Percentiles rank a stretch among this genome's conserved stretches.
Conservation (phyloP, 2,797 vertebrate species). For the Falco novaeseelandiae region DNA sequence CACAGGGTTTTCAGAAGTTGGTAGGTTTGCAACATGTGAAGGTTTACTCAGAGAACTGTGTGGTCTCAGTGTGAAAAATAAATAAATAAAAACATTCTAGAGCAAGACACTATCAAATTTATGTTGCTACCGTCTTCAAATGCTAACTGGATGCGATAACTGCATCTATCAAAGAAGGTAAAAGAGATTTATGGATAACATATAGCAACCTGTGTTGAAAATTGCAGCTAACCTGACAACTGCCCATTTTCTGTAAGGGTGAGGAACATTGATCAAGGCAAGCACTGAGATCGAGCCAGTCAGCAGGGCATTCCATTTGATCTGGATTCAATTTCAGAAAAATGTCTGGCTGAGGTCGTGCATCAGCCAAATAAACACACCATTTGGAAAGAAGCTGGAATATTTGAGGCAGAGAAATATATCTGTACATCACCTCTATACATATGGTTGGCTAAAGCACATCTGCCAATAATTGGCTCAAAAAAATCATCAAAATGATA, state of each 20-base stretch:
- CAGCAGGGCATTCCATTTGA: conserved; percentile 4
- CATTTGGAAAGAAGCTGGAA: conserved; percentile 54
- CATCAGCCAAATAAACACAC: conserved; percentile 60
- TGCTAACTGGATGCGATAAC: not conserved
- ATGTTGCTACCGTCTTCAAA: not conserved
- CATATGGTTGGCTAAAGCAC: conserved; percentile 54
- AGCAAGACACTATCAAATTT: not conserved
- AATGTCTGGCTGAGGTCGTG: not conserved
- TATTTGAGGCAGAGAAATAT: conserved; percentile 16
- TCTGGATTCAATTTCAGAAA: conserved; percentile 58
- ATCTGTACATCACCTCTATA: conserved; percentile 17
- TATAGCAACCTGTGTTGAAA: not conserved
- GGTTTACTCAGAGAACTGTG: not conserved
- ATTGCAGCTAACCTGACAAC: not conserved
- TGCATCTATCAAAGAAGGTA: not conserved
- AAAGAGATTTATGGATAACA: not conserved
- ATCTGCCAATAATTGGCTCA: conserved; percentile 35
- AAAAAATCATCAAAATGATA: conserved; percentile 28
- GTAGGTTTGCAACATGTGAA: not conserved
- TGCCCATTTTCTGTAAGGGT: not conserved
- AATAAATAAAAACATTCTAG: not conserved
- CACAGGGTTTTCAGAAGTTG: not conserved
- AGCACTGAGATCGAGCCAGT: not conserved
- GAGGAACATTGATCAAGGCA: conserved; percentile 3
- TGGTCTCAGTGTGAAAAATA: not conserved